A percentile compares a stretch with the other conserved stretches of the same genome.
Evolutionary conservation across 2,888 invertebrate genomes (phyloP).

Genomic region (Coelopa pilipes): DNA sequence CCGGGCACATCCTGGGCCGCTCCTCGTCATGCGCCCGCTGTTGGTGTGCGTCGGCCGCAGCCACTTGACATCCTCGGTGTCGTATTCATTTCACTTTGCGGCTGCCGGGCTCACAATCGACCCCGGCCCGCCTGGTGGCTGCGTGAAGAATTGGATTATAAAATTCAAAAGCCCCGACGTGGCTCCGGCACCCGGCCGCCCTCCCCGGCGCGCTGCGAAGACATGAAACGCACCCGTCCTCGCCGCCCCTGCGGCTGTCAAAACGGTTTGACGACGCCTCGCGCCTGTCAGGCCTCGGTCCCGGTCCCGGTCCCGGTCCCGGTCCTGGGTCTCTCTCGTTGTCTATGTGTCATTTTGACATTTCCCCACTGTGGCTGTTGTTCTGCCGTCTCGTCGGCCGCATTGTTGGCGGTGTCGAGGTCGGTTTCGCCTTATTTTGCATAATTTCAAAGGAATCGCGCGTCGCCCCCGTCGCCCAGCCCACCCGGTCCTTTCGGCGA

Average conservation of each 20-base stretch:
- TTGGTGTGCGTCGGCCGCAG: background rate
- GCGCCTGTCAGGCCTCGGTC: background rate
- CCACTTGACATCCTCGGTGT: slow-evolving; percentile 60
- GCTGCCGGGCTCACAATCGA: slow-evolving; percentile 23
- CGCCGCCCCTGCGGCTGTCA: slow-evolving; percentile 23
- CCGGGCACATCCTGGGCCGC: background rate
- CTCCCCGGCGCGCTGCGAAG: background rate
- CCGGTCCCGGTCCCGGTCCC: no score
- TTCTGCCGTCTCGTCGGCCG: background rate
- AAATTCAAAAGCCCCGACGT: slow-evolving; percentile 41
- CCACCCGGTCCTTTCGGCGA: background rate
- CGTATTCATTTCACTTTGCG: slow-evolving; percentile 53
- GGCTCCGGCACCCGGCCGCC: background rate
- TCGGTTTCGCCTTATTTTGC: slow-evolving; percentile 18
- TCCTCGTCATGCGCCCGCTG: background rate
- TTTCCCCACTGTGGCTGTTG: background rate
- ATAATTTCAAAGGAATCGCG: slow-evolving; percentile 12
- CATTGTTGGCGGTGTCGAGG: background rate
- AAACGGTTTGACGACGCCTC: slow-evolving; percentile 28
- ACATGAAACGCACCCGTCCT: background rate
- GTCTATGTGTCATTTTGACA: slow-evolving; percentile 16
- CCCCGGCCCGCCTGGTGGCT: slow-evolving; percentile 37
- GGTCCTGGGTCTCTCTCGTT: background rate
- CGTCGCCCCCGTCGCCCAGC: background rate
- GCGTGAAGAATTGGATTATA: slow-evolving; percentile 53